Percentiles rank a stretch among this genome's conserved stretches.
Evolutionary conservation across 2,888 invertebrate genomes (phyloP).

Genomic region (Malthinus flaveolus): DNA sequence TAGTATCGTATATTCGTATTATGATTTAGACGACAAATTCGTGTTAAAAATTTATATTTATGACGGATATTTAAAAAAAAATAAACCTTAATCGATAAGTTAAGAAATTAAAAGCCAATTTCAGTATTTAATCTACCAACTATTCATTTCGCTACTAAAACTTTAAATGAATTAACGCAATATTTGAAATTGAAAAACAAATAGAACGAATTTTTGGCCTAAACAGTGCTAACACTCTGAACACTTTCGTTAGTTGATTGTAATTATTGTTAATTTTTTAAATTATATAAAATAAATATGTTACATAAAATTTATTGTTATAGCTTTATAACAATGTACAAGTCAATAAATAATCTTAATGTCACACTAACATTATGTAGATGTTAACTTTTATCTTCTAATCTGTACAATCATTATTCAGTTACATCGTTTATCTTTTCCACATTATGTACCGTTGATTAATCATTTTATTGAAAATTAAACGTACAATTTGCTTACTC

Average conservation of each 20-base stretch:
- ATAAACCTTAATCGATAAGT: not conserved
- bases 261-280: not conserved
- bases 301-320: not conserved
- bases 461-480: conserved; percentile 47
- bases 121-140: not conserved
- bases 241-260: not conserved
- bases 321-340: conserved; percentile 13
- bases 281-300: not conserved
- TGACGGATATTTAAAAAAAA: not conserved
- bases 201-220: conserved; percentile 20
- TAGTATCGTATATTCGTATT: conserved; percentile 2
- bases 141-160: too few species aligned
- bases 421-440: conserved; percentile 18
- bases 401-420: conserved; percentile 48
- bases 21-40: conserved; percentile 2
- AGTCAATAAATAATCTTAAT: conserved; percentile 23
- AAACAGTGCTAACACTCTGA: conserved; percentile 2
- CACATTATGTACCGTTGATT: conserved; percentile 31
- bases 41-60: conserved; percentile 1
- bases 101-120: not conserved
- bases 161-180: too few species aligned
- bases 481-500: conserved; percentile 47
- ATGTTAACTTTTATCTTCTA: conserved; percentile 32
- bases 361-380: conserved; percentile 25
- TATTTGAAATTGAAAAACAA: conserved; percentile 1